These are phyloP conservation scores for Dryobates pubescens DNA, from an alignment of 2,797 vertebrate species.

Conservation along the genomic window DNA sequence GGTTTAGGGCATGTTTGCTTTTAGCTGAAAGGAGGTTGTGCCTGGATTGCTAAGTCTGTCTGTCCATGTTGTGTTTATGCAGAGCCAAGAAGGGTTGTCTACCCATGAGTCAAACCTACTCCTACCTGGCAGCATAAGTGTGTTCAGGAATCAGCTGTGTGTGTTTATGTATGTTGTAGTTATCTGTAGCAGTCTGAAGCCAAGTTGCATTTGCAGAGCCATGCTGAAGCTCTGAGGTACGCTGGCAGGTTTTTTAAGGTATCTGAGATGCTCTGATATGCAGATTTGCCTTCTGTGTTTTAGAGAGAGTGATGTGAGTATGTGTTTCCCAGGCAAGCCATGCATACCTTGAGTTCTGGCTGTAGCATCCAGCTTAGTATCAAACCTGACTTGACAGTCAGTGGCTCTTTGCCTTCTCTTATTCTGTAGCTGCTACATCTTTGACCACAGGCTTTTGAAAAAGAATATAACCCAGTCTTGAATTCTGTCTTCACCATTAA, in stretches of 20 bases:
- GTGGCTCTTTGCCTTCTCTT: background rate
- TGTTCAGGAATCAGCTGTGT: background rate
- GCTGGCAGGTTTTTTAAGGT: background rate
- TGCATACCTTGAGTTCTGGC: background rate
- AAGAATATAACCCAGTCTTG: background rate
- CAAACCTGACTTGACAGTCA: background rate
- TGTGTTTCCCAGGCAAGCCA: background rate
- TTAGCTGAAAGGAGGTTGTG: background rate
- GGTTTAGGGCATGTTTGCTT: rapidly evolving
- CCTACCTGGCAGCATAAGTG: background rate
- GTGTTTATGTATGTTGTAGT: background rate
- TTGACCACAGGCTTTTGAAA: background rate
- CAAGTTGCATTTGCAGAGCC: background rate
- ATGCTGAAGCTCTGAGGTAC: background rate
- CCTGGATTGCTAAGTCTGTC: background rate
- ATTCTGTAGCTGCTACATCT: background rate
- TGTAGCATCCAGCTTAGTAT: background rate
- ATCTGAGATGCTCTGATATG: background rate
- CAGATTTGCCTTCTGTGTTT: background rate
- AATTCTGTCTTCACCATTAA: background rate
- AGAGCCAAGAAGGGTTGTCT: rapidly evolving
- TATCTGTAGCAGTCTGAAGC: background rate
- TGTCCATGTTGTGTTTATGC: background rate
- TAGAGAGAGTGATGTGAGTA: background rate
- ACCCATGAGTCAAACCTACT: background rate